Percentiles rank a stretch among this genome's conserved stretches.
These are phyloP conservation scores for Kryptolebias marmoratus DNA, from an alignment of 2,113 vertebrate species.

Conservation along the genomic window DNA sequence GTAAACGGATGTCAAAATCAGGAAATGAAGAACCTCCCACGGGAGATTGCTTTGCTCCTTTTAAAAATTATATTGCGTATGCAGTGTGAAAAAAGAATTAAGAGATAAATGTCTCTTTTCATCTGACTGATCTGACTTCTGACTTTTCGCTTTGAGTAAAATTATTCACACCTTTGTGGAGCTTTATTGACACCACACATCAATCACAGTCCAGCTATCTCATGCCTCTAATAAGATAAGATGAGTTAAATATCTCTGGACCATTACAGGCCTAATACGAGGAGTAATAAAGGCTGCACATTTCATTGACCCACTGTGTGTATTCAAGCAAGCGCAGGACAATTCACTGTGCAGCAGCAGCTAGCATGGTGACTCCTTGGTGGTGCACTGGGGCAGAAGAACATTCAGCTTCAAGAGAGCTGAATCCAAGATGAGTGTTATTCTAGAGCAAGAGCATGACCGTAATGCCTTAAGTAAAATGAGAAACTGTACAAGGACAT, in stretches of 20 bases:
- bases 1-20: not conserved
- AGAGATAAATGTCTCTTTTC: not conserved
- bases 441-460: constrained; percentile 25
- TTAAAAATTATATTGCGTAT: not conserved
- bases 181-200: not conserved
- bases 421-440: constrained; percentile 38
- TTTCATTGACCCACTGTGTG: not conserved
- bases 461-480: constrained; percentile 41
- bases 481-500: constrained; percentile 43
- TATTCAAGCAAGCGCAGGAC: not conserved
- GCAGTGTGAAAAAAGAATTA: not conserved
- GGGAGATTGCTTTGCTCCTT: not conserved
- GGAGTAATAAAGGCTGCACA: not conserved
- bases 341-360: not conserved
- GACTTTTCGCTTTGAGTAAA: not conserved
- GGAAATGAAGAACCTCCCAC: not conserved
- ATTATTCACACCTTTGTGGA: too few species aligned
- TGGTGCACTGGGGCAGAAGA: constrained; percentile 42
- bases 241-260: not conserved
- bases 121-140: not conserved
- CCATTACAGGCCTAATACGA: not conserved
- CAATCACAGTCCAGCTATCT: too few species aligned
- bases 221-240: not conserved
- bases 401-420: constrained; percentile 36
- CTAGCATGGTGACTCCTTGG: constrained; percentile 11